Percentiles rank a stretch among this genome's conserved stretches.
Conservation (phyloP, 2,113 vertebrate genomes). For the Entosphenus tridentatus region DNA sequence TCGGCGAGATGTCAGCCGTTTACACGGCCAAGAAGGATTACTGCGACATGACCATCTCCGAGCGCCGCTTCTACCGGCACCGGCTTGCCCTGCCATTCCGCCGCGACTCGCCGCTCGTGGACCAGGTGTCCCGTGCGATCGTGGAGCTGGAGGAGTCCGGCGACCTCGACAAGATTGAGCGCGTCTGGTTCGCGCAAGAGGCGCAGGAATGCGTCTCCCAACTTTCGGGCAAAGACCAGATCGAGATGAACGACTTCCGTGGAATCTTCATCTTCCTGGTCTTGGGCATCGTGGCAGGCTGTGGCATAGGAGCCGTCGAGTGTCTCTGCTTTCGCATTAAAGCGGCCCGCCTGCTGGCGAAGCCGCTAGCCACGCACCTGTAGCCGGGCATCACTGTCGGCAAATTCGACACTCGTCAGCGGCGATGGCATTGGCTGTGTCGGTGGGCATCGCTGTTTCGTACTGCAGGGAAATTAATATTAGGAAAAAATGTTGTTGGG, state of each 20-base stretch:
- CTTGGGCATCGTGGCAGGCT: not conserved
- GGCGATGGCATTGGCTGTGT: too few species aligned
- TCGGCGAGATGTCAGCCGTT: constrained; percentile 5
- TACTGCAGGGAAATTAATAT: too few species aligned
- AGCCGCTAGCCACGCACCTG: too few species aligned
- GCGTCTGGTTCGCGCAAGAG: not conserved
- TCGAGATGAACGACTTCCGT: not conserved
- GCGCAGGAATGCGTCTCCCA: not conserved
- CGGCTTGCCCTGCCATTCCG: constrained; percentile 1
- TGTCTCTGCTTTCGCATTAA: too few species aligned
- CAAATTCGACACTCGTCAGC: too few species aligned
- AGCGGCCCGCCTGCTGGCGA: too few species aligned
- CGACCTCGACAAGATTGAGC: not conserved
- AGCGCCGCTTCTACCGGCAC: not conserved
- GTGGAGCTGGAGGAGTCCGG: not conserved
- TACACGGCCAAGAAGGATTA: constrained; percentile 1
- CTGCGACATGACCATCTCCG: constrained; percentile 1
- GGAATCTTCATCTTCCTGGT: constrained; percentile 4
- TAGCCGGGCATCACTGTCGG: too few species aligned
- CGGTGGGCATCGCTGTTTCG: too few species aligned
- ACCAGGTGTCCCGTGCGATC: not conserved
- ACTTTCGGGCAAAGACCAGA: not conserved
- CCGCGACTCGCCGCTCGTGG: not conserved
- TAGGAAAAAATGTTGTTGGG: too few species aligned
- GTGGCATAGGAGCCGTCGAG: too few species aligned